Base-by-base conservation (phyloP, 2,797 vertebrate genomes). In the Delichon dasypus region DNA sequence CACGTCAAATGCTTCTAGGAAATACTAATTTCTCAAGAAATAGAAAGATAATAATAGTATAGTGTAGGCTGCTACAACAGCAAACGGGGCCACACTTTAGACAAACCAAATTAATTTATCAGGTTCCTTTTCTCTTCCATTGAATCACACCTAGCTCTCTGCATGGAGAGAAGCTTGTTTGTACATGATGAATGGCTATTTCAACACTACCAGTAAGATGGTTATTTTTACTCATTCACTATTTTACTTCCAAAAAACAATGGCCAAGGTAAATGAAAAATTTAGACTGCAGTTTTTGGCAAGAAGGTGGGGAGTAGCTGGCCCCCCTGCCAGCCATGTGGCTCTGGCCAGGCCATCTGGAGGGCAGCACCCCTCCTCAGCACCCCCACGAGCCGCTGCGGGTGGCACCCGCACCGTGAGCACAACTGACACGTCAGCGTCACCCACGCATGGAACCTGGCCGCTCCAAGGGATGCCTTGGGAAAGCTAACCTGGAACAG, bases 331-430 rank as follows among this genome's bases (percentile, higher is more conserved):
- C 48, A 20, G 45, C 32, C 1, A 0, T 13, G 29, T 5, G 11
- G 18, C 51, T 16, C 19, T 5, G 9, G 13, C 48, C 64, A 40
- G 61, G 32, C 8, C 1, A 9, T 0, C 0, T 0, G 3, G 51
- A 62, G 54, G 40, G 77, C 66, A 81, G 67, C 34, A 38, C 2
- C 4, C 19, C n/a, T 42, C 58, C 30, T 21, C 62, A 71, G 51
- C n/a, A n/a, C n/a, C n/a, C n/a, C 51, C 51, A 7, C 6, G 4
- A 30, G 48, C 4, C 20, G 0, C 22, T 16, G 75, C n/a, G 61
- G 7, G 5, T 55, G 22, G 6, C 7, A 2, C 19, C 66, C 15
- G 4, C 4, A 0, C 57, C 2, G 2, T 1, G 26, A 68, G 38
- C 13, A 47, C 45, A 5, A 11, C 23, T 79, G 71, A 25, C 78